Evolutionary conservation across 2,797 vertebrate genomes (phyloP).

Genomic region (Microhierax caerulescens): DNA sequence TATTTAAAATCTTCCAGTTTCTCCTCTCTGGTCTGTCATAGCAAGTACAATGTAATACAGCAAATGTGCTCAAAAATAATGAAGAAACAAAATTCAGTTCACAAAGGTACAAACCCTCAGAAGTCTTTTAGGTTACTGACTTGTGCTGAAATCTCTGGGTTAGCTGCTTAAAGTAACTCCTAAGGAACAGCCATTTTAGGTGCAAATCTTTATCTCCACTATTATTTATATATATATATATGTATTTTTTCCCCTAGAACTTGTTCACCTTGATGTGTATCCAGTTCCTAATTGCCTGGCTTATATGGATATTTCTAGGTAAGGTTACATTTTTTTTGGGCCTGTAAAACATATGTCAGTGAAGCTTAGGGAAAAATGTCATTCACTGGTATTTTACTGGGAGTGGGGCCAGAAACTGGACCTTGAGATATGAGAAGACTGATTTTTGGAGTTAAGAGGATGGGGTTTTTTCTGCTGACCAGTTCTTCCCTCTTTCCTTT

Average conservation of each 20-base stretch:
- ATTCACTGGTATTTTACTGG: neutral
- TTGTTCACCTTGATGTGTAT: constrained; percentile 87
- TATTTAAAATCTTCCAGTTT: neutral
- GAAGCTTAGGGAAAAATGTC: neutral
- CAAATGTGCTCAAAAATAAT: neutral
- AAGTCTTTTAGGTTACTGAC: neutral
- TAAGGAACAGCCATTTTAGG: neutral
- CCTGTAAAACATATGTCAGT: neutral
- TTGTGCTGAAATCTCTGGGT: neutral
- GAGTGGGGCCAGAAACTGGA: neutral
- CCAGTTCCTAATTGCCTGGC: constrained; percentile 89
- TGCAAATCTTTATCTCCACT: neutral
- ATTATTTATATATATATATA: neutral
- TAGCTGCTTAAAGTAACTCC: neutral
- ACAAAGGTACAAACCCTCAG: neutral
- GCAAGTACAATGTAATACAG: neutral
- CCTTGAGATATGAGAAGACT: neutral
- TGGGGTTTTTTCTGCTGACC: neutral
- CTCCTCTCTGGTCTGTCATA: neutral
- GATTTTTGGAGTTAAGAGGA: neutral
- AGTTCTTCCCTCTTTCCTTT: neutral
- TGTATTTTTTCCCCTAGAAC: constrained; percentile 77
- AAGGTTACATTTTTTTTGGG: constrained; percentile 46
- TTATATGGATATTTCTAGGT: constrained; percentile 96
- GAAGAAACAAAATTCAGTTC: neutral